Conservation (phyloP, 2,797 vertebrate species). For the Chanos chanos region DNA sequence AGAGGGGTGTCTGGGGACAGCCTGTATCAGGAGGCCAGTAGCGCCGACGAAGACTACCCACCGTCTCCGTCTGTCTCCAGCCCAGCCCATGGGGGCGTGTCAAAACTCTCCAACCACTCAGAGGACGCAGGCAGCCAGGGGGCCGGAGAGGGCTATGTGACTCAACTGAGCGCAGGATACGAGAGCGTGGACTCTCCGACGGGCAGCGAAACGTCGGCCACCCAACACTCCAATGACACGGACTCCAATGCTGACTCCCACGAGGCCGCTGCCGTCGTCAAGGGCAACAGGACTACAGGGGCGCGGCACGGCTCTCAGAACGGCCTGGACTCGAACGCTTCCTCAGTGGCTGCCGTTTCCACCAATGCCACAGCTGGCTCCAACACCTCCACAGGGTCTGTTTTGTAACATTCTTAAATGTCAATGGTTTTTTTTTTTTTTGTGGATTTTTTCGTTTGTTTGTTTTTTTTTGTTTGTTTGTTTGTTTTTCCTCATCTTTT, state of each 20-base stretch:
- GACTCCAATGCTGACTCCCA: conserved; percentile 98
- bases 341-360: conserved; percentile 59
- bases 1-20: conserved; percentile 83
- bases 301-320: conserved; percentile 90
- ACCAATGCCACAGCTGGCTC: conserved; percentile 28
- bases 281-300: conserved; percentile 95
- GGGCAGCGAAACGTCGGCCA: conserved; percentile 97
- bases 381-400: conserved; percentile 58
- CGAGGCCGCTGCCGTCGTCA: conserved; percentile 84
- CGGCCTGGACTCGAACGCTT: conserved; percentile 89
- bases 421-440: conserved; percentile 48
- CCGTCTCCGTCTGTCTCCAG: conserved; percentile 88
- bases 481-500: conserved; percentile 37
- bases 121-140: conserved; percentile 87
- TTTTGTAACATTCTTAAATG: conserved; percentile 75
- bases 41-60: conserved; percentile 90
- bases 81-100: conserved; percentile 82
- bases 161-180: conserved; percentile 93
- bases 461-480: conserved; percentile 58
- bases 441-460: conserved; percentile 43
- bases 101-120: conserved; percentile 94
- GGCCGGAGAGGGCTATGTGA: conserved; percentile 77
- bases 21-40: conserved; percentile 91
- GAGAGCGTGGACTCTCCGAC: conserved; percentile 99
- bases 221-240: conserved; percentile 98